phyloP scores from a whole-genome alignment of 2,888 invertebrate genomes.

The Microctonus aethiopoides region DNA sequence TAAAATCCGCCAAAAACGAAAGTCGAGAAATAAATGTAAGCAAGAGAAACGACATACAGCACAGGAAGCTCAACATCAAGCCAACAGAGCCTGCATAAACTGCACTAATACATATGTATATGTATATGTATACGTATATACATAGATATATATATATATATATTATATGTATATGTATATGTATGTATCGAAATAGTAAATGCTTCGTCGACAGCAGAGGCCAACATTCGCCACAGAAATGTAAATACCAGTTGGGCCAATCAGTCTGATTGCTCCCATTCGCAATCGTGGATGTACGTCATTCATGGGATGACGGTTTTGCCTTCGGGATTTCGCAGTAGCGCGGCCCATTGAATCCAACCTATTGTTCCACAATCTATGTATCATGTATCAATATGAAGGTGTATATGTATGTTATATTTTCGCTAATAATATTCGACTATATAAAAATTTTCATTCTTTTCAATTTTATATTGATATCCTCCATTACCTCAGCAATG shows the following conservation, averaged over 20 bases:
- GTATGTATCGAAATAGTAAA: slow-evolving; percentile 19
- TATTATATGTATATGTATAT: too few relatives aligned
- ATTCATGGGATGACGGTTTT: slow-evolving; percentile 51
- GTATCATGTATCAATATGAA: too few relatives aligned
- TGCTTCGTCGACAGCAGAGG: slow-evolving; percentile 37
- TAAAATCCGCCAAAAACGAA: neutral
- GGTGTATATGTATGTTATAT: too few relatives aligned
- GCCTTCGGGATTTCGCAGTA: slow-evolving; percentile 42
- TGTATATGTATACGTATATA: too few relatives aligned
- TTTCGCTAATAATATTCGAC: neutral
- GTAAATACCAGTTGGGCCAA: slow-evolving; percentile 64
- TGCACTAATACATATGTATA: too few relatives aligned
- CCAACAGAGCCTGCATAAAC: too few relatives aligned
- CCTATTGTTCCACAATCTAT: slow-evolving; percentile 18
- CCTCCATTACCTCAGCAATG: neutral
- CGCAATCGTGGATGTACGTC: slow-evolving; percentile 60
- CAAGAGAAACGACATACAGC: neutral
- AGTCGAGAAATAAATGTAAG: slow-evolving; percentile 5
- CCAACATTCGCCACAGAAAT: slow-evolving; percentile 55
- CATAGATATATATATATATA: too few relatives aligned
- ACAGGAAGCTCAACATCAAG: slow-evolving; percentile 14
- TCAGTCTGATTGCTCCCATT: slow-evolving; percentile 66
- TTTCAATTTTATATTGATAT: neutral
- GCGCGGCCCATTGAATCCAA: slow-evolving; percentile 15
- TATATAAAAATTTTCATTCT: neutral